phyloP scores from a whole-genome alignment of 2,888 invertebrate species.

The Fragum fragum region DNA sequence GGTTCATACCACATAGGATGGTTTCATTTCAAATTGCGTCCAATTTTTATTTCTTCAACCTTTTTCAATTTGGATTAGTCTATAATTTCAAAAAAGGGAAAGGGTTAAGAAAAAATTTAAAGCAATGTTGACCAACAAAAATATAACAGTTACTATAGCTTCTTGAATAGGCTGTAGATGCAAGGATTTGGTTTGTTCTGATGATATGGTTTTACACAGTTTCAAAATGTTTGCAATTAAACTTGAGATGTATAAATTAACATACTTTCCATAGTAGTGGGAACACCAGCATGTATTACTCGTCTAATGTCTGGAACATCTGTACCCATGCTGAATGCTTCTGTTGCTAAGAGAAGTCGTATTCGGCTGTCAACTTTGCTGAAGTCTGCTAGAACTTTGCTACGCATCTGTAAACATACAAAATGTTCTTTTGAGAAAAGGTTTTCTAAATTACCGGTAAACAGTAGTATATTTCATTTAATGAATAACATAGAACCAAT shows the following conservation, averaged over 20 bases:
- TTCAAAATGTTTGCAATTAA: neutral
- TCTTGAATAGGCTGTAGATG: too few species aligned
- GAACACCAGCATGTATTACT: constrained; percentile 33
- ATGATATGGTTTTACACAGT: neutral
- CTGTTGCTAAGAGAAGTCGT: constrained; percentile 23
- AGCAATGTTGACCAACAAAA: too few species aligned
- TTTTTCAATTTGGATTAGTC: too few species aligned
- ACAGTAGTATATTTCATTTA: too few species aligned
- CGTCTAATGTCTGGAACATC: constrained; percentile 26
- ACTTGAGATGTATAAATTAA: neutral
- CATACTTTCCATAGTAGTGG: constrained; percentile 7
- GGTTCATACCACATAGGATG: too few species aligned
- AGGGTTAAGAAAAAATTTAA: too few species aligned
- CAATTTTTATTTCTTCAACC: too few species aligned
- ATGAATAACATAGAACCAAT: too few species aligned
- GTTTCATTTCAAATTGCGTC: too few species aligned
- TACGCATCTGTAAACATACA: neutral
- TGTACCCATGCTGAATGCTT: constrained; percentile 35
- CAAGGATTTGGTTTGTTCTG: neutral
- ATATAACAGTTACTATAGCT: too few species aligned
- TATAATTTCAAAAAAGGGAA: too few species aligned
- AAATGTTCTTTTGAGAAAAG: constrained; percentile 3
- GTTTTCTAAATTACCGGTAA: too few species aligned
- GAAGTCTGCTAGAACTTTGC: constrained; percentile 1
- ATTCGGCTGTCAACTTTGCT: neutral